Evolutionary conservation across 2,113 vertebrate genomes (phyloP).

Genomic region (Psilopogon haemacephalus): DNA sequence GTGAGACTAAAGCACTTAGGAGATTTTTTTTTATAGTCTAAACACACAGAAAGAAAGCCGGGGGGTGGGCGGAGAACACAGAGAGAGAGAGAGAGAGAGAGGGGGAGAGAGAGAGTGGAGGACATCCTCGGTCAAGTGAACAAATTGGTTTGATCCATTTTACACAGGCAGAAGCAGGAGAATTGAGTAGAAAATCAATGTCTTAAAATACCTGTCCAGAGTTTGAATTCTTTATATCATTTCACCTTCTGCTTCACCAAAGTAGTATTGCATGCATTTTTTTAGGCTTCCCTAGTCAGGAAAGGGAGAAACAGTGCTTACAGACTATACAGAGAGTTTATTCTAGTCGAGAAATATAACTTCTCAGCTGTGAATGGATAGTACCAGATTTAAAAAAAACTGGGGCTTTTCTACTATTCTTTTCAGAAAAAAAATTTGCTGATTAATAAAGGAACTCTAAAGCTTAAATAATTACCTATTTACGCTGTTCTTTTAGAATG

Average conservation of each 20-base stretch:
- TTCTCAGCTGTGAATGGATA: not conserved
- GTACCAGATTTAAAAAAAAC: not conserved
- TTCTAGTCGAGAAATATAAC: not conserved
- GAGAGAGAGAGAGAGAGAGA: not conserved
- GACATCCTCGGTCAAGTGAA: not conserved
- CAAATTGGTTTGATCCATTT: constrained; percentile 14
- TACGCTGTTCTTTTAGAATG: not conserved
- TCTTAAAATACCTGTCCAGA: not conserved
- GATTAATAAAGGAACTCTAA: not conserved
- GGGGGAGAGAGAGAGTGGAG: not conserved
- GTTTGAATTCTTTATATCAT: not conserved
- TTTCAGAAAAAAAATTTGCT: not conserved
- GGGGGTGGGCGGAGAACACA: no score
- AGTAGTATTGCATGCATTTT: not conserved
- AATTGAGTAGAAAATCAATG: not conserved
- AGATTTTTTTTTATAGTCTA: not conserved
- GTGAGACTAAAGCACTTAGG: not conserved
- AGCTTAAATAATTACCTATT: not conserved
- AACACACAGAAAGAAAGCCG: not conserved
- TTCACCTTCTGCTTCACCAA: not conserved
- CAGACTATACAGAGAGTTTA: not conserved
- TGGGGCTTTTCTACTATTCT: not conserved
- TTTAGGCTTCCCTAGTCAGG: not conserved
- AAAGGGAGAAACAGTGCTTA: not conserved
- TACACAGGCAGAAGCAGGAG: not conserved